phyloP scores from a whole-genome alignment of 2,888 invertebrate genomes.

The Coremacera marginata region DNA sequence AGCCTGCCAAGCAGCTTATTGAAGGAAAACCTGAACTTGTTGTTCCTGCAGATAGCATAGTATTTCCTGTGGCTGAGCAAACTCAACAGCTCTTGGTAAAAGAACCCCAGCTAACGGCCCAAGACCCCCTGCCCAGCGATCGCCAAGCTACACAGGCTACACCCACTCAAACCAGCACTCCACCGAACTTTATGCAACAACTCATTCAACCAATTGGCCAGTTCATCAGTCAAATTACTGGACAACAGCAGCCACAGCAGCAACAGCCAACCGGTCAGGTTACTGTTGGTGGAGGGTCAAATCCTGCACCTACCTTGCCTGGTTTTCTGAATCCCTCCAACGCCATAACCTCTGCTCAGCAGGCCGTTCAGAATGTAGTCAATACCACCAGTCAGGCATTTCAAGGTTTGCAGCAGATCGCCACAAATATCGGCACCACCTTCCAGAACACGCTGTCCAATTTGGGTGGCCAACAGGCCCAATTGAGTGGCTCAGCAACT shows the following conservation, averaged over 20 bases:
- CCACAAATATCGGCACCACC: conserved; percentile 58
- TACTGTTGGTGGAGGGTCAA: conserved; percentile 48
- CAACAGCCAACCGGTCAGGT: conserved; percentile 34
- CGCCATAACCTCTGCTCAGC: conserved; percentile 58
- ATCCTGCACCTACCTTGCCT: conserved; percentile 57
- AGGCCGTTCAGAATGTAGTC: conserved; percentile 57
- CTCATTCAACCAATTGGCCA: conserved; percentile 65
- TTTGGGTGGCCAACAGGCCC: conserved; percentile 52
- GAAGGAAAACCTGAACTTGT: not conserved
- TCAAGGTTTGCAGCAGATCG: conserved; percentile 62
- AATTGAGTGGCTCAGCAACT: conserved; percentile 53
- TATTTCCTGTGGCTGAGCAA: not conserved
- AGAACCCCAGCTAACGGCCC: not conserved
- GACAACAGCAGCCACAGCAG: conserved; percentile 45
- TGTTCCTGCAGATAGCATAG: not conserved
- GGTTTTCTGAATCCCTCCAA: conserved; percentile 58
- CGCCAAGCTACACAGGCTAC: conserved; percentile 63
- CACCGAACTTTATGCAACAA: conserved; percentile 61
- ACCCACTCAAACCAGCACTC: conserved; percentile 57
- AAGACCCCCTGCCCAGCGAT: conserved; percentile 44
- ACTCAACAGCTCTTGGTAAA: conserved; percentile 4
- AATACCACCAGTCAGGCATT: conserved; percentile 61
- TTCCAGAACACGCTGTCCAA: conserved; percentile 62
- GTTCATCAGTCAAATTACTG: conserved; percentile 59
- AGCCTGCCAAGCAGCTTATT: not conserved